Conservation (phyloP, 2,888 invertebrate species). For the Caradrina kadenii region DNA sequence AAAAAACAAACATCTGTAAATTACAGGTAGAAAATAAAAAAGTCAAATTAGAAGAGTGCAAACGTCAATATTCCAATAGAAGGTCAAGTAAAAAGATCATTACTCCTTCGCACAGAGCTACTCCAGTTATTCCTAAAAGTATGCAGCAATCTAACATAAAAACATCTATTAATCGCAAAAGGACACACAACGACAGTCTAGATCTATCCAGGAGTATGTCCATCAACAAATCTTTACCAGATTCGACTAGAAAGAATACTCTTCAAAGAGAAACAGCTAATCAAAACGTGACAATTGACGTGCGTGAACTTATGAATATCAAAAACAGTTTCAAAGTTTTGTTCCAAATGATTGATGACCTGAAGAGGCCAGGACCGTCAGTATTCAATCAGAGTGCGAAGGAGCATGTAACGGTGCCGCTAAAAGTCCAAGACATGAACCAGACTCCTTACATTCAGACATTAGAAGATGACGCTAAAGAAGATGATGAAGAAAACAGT, state of each 20-base stretch:
- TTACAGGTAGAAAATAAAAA: conserved; percentile 70
- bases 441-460: conserved; percentile 16
- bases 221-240: conserved; percentile 72
- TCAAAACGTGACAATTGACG: conserved; percentile 63
- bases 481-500: conserved; percentile 47
- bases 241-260: conserved; percentile 72
- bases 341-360: conserved; percentile 71
- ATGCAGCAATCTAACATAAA: conserved; percentile 63
- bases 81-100: conserved; percentile 69
- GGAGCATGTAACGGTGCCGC: conserved; percentile 10
- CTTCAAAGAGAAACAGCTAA: conserved; percentile 45
- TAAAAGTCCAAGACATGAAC: conserved; percentile 12
- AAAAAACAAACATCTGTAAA: background rate
- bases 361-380: conserved; percentile 63
- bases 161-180: conserved; percentile 64
- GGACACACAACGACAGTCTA: conserved; percentile 58
- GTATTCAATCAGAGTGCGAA: conserved; percentile 39
- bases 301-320: conserved; percentile 70
- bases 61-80: conserved; percentile 73
- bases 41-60: conserved; percentile 67
- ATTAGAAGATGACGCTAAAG: conserved; percentile 20
- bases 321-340: conserved; percentile 71
- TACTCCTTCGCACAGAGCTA: conserved; percentile 75
- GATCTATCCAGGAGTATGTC: conserved; percentile 38
- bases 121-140: conserved; percentile 72